Base-by-base conservation (phyloP, 2,797 vertebrate genomes). In the Cyprinella venusta region DNA sequence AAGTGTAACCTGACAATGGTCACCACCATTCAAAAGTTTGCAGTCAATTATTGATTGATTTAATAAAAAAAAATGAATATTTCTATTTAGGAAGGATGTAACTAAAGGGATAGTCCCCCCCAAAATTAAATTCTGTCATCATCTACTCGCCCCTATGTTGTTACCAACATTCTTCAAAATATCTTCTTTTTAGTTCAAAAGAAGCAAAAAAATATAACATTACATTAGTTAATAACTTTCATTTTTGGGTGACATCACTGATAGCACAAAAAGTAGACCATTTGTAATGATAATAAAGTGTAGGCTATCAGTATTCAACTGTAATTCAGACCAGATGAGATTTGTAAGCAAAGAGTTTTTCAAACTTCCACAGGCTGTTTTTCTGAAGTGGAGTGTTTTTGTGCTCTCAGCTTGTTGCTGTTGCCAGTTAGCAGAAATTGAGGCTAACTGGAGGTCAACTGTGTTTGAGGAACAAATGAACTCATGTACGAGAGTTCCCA, bases 401-500 rank as follows among this genome's bases (percentile, higher is more conserved):
- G 15, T 74, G 56, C 69, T 50, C 42, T 64, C 26, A 12, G 26
- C 24, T 81, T 81, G 79, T 81, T 72, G 26, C 56, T 64, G 56
- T 21, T 64, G 59, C 42, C 80, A 64, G 54, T 81, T 81, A 64
- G 42, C 40, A 72, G 40, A 74, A 52, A 72, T 74, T 81, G 69
- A 61, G 24, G 68, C 56, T 72, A 81, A 81, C 68, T 50, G 56
- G 42, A 74, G 80, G 80, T 81, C 80, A 74, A 56, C 33, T 16
- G 79, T 72, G 56, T 64, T 64, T 19, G 59, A 81, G 26, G 21
- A 81, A 81, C 70, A 81, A 81, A 81, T 64, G 8, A 72, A 72
- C 69, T 81, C 56, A 16, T 40, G n/a, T 42, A 63, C 30, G 18
- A 33, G 50, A 61, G 15, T 67, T 54, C 8, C 42, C 70, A 82